Conservation (phyloP, 2,888 invertebrate genomes). For the Ophion obscuratus region DNA sequence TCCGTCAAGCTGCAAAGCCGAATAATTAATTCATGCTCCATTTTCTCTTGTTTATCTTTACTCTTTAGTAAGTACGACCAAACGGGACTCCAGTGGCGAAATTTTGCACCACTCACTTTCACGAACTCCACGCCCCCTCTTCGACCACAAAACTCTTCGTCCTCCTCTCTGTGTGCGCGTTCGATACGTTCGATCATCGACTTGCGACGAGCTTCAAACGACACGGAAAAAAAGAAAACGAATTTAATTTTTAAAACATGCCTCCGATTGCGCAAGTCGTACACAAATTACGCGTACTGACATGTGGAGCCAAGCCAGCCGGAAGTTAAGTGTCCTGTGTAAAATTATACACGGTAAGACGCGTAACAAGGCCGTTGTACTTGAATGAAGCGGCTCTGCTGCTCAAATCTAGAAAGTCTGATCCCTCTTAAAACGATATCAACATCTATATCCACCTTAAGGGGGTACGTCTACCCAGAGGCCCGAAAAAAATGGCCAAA, state of each 20-base stretch:
- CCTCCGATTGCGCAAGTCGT: neutral
- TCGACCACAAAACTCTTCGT: neutral
- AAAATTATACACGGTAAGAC: constrained; percentile 11
- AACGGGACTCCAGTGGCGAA: neutral
- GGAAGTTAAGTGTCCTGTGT: neutral
- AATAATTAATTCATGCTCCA: too few species aligned
- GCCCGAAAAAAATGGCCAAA: too few species aligned
- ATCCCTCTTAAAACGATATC: neutral
- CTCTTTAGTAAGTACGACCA: too few species aligned
- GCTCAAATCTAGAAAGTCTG: neutral
- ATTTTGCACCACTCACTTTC: neutral
- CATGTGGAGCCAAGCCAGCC: neutral
- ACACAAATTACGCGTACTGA: neutral
- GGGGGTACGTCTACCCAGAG: too few species aligned
- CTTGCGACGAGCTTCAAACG: neutral
- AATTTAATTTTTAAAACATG: neutral
- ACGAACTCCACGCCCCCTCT: neutral
- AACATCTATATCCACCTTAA: too few species aligned
- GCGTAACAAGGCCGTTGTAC: neutral
- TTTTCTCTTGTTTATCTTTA: too few species aligned
- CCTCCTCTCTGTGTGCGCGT: neutral
- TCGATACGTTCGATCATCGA: constrained; percentile 38
- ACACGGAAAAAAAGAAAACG: neutral
- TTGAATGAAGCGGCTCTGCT: neutral
- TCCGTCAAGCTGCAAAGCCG: too few species aligned